Percentiles rank a stretch among this genome's conserved stretches.
These are phyloP conservation scores for Vultur gryphus DNA, from an alignment of 2,797 vertebrate genomes.

Conservation along the genomic window DNA sequence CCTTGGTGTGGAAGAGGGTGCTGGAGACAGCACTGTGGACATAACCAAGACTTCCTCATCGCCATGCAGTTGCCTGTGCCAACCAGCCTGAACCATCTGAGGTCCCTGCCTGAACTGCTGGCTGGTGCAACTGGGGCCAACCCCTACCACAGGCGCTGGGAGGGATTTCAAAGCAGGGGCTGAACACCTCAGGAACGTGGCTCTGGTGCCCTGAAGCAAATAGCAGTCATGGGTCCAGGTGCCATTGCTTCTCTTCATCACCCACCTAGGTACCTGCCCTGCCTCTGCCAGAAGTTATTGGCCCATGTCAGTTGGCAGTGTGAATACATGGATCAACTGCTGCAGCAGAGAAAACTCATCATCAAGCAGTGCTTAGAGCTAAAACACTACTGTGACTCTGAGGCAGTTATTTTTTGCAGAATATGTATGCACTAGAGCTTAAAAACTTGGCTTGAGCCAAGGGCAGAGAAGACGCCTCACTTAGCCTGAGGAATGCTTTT, in stretches of 20 bases:
- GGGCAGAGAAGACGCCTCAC: neutral
- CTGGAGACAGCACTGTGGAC: neutral
- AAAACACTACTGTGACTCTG: neutral
- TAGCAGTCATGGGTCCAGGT: neutral
- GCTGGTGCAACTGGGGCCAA: neutral
- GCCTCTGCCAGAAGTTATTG: neutral
- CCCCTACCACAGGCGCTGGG: too few species aligned
- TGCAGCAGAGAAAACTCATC: neutral
- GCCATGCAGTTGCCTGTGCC: fast-evolving
- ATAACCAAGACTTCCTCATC: neutral
- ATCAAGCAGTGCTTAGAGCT: neutral
- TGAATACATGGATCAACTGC: neutral
- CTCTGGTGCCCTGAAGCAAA: neutral
- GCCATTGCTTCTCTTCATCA: neutral
- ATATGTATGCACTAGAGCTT: neutral
- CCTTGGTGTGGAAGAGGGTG: neutral
- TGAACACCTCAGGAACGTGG: neutral
- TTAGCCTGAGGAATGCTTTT: neutral
- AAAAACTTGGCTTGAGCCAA: neutral
- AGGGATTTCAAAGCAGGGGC: neutral
- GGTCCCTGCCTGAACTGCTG: neutral
- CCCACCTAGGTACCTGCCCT: neutral
- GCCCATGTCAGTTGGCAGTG: neutral
- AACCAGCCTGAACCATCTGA: neutral
- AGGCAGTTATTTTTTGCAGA: neutral